Conservation (phyloP, 1,140 invertebrate species). For the Drosophila arawakana region DNA sequence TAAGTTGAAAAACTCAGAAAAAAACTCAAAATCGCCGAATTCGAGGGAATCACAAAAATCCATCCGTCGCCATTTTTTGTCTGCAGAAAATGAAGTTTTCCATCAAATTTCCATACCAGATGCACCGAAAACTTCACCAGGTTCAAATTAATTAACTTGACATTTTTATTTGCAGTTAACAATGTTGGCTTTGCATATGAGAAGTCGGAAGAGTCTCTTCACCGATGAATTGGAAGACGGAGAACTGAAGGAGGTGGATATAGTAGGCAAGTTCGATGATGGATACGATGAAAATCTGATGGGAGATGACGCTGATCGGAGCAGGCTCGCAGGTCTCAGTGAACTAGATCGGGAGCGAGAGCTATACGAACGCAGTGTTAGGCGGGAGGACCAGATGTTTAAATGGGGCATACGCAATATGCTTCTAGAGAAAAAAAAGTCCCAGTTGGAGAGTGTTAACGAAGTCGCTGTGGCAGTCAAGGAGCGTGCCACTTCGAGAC, state of each 20-base stretch:
- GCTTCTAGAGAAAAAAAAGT: slow-evolving; percentile 15
- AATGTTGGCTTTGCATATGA: slow-evolving; percentile 86
- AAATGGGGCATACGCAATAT: slow-evolving; percentile 18
- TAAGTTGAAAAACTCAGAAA: not conserved
- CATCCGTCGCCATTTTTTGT: no score
- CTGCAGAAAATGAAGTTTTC: no score
- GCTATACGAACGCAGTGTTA: slow-evolving; percentile 5
- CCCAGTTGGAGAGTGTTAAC: no score
- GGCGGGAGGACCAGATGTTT: slow-evolving; percentile 13
- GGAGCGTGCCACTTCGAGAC: slow-evolving; percentile 25
- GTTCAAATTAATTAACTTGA: not conserved
- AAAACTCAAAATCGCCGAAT: not conserved
- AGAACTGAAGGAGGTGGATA: not conserved
- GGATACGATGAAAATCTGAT: slow-evolving; percentile 97
- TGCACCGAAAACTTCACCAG: not conserved
- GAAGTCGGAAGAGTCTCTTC: slow-evolving; percentile 88
- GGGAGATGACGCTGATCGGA: slow-evolving; percentile 97
- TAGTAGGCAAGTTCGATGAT: slow-evolving; percentile 83
- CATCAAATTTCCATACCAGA: not conserved
- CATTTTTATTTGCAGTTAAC: not conserved
- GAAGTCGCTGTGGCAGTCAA: not conserved
- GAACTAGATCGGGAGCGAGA: slow-evolving; percentile 98
- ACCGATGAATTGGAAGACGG: slow-evolving; percentile 40
- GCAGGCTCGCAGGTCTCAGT: slow-evolving; percentile 93
- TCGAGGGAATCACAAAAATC: not conserved